Base-by-base conservation (phyloP, 2,888 invertebrate species). In the Xylocampa areola region DNA sequence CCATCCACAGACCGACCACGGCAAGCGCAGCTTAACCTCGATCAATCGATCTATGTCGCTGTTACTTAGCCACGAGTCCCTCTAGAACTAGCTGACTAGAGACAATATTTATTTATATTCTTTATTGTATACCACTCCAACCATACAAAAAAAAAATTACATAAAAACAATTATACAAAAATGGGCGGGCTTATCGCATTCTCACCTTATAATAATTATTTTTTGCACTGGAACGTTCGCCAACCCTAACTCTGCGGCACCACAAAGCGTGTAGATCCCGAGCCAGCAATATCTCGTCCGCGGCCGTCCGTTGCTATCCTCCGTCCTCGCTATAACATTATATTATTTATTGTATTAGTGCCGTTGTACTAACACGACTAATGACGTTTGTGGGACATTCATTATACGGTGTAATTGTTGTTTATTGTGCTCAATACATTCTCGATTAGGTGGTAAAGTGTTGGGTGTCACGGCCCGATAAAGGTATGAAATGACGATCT, bases 311-410 rank as follows among this genome's bases (percentile, higher is more conserved):
- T 36, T 53, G 54, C 69, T 53, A 59, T 75, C 68, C 63, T 48
- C 68, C 47, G 47, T 35, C 33, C 36, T 41, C 44, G 14, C 68
- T 64, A 70, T 59, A 67, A 70, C 64, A 62, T 59, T 65, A 63
- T 61, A 66, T 79, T 77, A 77, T 75, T 70, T 64, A 73, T 70
- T 63, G 68, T 72, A 75, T 74, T 73, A 65, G 66, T 66, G 64
- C 73, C 59, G 67, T 68, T 74, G 68, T 69, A 70, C 75, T 82
- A 67, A 71, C 60, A 64, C 73, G 75, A 82, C 78, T 83, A 82
- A 82, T 82, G 82, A 79, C 71, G 71, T 72, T 72, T 64, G 66
- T 71, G 65, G 64, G 76, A 79, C 78, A 77, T 82, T 78, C 77
- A 74, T 82, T 82, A 80, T 74, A 64, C 37, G 64, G 55, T 48